phyloP scores from a whole-genome alignment of 2,113 vertebrate species.

The Triplophysa siluroides region DNA sequence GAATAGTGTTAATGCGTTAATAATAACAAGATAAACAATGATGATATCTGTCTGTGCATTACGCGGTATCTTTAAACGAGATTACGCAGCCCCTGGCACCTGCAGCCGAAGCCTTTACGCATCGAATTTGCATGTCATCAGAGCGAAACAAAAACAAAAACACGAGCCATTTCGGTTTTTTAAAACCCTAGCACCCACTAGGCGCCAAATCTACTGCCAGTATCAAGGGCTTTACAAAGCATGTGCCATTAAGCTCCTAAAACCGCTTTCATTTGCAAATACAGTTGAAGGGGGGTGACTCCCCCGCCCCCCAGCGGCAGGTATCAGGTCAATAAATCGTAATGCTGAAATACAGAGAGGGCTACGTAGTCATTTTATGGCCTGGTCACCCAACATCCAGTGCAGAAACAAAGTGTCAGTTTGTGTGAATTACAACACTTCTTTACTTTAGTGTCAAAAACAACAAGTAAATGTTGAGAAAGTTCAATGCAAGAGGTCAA shows the following conservation, averaged over 20 bases:
- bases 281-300: slow-evolving; percentile 1
- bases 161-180: not conserved
- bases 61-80: not conserved
- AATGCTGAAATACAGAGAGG: not conserved
- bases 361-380: not conserved
- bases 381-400: not conserved
- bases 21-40: not conserved
- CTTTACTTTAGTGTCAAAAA: slow-evolving; percentile 2
- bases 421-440: slow-evolving; percentile 24
- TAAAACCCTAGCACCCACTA: slow-evolving; percentile 44
- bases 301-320: slow-evolving; percentile 13
- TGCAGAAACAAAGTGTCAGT: not conserved
- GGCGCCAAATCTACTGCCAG: slow-evolving; percentile 53
- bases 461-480: slow-evolving; percentile 2
- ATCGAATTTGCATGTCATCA: slow-evolving; percentile 31
- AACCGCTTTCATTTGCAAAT: slow-evolving; percentile 59
- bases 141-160: slow-evolving; percentile 24
- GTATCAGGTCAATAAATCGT: slow-evolving; percentile 39
- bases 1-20: not conserved
- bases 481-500: not conserved
- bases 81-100: not conserved
- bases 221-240: slow-evolving; percentile 38
- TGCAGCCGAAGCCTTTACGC: slow-evolving; percentile 27
- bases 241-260: slow-evolving; percentile 46
- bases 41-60: not conserved